phyloP scores from a whole-genome alignment of 2,888 invertebrate genomes.

The Zaprionus lineosus region DNA sequence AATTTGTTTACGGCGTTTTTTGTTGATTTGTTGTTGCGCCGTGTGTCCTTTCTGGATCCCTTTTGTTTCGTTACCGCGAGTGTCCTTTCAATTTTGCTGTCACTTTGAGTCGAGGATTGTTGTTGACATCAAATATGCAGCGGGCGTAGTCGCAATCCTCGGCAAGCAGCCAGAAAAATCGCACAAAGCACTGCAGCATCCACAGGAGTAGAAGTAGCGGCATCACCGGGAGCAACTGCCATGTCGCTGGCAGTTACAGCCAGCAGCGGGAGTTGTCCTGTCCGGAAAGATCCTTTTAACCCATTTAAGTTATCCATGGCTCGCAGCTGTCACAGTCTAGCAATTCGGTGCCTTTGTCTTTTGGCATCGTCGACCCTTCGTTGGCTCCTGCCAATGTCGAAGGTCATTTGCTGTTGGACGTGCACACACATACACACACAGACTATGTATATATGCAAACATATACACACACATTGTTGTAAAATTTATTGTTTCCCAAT shows the following conservation, averaged over 20 bases:
- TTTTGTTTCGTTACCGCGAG: conserved; percentile 19
- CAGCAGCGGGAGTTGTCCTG: conserved; percentile 11
- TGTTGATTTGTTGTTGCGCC: too few relatives aligned
- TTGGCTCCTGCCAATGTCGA: conserved; percentile 40
- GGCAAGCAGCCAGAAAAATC: conserved; percentile 53
- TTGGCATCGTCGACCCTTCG: conserved; percentile 15
- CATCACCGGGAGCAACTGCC: neutral
- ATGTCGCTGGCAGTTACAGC: neutral
- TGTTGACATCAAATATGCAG: conserved; percentile 60
- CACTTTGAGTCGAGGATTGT: conserved; percentile 49
- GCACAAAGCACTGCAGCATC: conserved; percentile 50
- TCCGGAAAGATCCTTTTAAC: conserved; percentile 68
- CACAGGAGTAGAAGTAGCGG: conserved; percentile 20
- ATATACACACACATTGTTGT: conserved; percentile 45
- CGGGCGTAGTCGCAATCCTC: conserved; percentile 32
- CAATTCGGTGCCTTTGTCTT: conserved; percentile 72
- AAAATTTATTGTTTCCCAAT: conserved; percentile 77
- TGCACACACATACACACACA: conserved; percentile 15
- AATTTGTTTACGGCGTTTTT: neutral
- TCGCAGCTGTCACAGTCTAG: conserved; percentile 78
- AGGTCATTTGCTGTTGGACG: conserved; percentile 66
- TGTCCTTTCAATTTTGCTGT: conserved; percentile 53
- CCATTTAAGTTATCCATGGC: conserved; percentile 76
- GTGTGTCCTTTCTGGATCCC: neutral
- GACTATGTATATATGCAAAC: conserved; percentile 13